A percentile compares a stretch with the other conserved stretches of the same genome.
These are phyloP conservation scores for Toxotes jaculatrix DNA, from an alignment of 2,113 vertebrate species.

Conservation along the genomic window DNA sequence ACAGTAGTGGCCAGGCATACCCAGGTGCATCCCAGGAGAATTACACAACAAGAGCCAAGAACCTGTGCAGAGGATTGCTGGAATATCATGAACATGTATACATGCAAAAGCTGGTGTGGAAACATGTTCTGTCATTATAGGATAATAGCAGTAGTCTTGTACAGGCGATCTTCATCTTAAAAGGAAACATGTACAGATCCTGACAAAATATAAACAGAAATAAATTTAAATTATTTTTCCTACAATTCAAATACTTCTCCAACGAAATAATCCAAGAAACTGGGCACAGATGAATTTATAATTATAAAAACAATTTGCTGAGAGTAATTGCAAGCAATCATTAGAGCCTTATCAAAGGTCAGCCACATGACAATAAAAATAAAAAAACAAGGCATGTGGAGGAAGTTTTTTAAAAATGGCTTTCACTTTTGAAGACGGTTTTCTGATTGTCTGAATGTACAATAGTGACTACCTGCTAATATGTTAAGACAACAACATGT, in stretches of 20 bases:
- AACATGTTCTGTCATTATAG: neutral
- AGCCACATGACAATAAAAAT: neutral
- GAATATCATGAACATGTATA: neutral
- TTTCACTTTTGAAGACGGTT: neutral
- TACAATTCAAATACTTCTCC: neutral
- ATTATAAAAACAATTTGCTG: neutral
- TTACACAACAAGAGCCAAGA: conserved; percentile 25
- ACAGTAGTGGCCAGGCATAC: conserved; percentile 39
- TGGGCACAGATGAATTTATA: neutral
- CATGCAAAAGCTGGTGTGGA: neutral
- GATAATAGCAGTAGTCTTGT: neutral
- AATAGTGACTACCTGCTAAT: neutral
- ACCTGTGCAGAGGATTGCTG: neutral
- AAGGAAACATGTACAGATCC: neutral
- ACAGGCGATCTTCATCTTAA: neutral
- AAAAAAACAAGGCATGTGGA: neutral
- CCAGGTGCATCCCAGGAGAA: conserved; percentile 40
- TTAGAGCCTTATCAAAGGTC: neutral
- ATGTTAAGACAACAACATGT: neutral
- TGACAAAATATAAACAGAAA: neutral
- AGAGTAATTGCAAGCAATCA: neutral
- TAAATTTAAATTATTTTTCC: neutral
- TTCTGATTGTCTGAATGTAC: neutral
- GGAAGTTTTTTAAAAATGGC: neutral
- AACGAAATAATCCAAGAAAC: neutral